Evolutionary conservation across 1,140 invertebrate genomes (phyloP).

Genomic region (Nasonia giraulti): DNA sequence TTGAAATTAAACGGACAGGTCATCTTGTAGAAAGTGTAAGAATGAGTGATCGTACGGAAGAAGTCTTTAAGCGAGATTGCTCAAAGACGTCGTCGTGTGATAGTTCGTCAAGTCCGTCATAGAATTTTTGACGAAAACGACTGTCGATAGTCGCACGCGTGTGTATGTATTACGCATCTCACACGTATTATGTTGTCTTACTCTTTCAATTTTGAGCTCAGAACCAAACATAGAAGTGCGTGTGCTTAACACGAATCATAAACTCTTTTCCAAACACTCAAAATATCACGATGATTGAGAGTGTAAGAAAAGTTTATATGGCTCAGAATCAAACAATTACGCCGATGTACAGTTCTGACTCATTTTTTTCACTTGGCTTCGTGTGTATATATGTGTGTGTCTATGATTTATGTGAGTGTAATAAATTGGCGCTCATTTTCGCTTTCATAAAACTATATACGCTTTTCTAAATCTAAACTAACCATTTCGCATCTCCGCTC

Average conservation of each 20-base stretch:
- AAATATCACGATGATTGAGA: background rate
- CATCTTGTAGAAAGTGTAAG: background rate
- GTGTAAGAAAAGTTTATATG: background rate
- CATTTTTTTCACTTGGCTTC: background rate
- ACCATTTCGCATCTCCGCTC: conserved; percentile 19
- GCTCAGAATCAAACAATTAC: background rate
- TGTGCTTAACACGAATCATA: background rate
- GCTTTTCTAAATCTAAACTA: conserved; percentile 41
- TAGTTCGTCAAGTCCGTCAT: conserved; percentile 52
- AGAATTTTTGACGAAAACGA: conserved; percentile 2
- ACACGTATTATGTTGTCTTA: background rate
- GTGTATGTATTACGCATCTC: background rate
- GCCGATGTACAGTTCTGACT: background rate
- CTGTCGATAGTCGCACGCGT: background rate
- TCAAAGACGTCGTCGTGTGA: conserved; percentile 53
- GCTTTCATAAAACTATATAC: conserved; percentile 54
- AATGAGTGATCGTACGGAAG: conserved; percentile 1
- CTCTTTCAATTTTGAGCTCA: background rate
- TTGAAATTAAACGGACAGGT: background rate
- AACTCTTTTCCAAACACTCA: background rate
- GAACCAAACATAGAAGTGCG: background rate
- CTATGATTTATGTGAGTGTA: conserved; percentile 26
- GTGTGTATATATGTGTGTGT: background rate
- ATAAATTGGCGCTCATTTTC: conserved; percentile 48
- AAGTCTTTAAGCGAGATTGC: conserved; percentile 12